These are phyloP conservation scores for Orgyia antiqua DNA, from an alignment of 2,888 invertebrate genomes.

Conservation along the genomic window DNA sequence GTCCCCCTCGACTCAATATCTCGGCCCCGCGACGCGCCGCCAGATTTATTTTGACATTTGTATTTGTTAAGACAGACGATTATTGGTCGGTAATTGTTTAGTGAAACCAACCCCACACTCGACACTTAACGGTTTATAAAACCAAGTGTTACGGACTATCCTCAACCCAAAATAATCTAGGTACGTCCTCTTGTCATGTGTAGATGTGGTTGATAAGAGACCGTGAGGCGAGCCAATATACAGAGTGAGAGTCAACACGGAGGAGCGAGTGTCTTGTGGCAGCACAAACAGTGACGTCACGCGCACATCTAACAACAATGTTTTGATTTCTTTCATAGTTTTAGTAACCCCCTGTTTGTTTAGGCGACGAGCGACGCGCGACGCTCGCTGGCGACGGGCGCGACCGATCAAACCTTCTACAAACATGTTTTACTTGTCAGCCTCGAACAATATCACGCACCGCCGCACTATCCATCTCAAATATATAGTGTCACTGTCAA, in stretches of 20 bases:
- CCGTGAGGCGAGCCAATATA: too few species aligned
- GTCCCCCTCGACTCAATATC: conserved; percentile 56
- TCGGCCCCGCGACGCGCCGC: conserved; percentile 36
- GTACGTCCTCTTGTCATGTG: too few species aligned
- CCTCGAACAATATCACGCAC: neutral
- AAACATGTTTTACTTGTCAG: conserved; percentile 28
- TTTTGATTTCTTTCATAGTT: conserved; percentile 40
- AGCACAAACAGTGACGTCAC: too few species aligned
- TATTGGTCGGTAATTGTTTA: conserved; percentile 60
- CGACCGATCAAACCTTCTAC: conserved; percentile 45
- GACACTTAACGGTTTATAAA: too few species aligned
- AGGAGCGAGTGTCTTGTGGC: too few species aligned
- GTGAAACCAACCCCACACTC: conserved; percentile 10
- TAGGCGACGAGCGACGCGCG: too few species aligned
- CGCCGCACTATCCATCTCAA: too few species aligned
- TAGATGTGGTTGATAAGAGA: too few species aligned
- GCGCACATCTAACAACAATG: conserved; percentile 32
- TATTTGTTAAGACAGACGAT: conserved; percentile 68
- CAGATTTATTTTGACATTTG: conserved; percentile 66
- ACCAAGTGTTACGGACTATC: neutral
- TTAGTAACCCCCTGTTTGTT: conserved; percentile 46
- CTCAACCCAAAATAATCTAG: too few species aligned
- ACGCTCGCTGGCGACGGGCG: conserved; percentile 51
- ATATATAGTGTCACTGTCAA: too few species aligned
- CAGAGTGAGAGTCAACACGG: too few species aligned